Conservation (phyloP, 2,797 vertebrate species). For the Sebastes variabilis region DNA sequence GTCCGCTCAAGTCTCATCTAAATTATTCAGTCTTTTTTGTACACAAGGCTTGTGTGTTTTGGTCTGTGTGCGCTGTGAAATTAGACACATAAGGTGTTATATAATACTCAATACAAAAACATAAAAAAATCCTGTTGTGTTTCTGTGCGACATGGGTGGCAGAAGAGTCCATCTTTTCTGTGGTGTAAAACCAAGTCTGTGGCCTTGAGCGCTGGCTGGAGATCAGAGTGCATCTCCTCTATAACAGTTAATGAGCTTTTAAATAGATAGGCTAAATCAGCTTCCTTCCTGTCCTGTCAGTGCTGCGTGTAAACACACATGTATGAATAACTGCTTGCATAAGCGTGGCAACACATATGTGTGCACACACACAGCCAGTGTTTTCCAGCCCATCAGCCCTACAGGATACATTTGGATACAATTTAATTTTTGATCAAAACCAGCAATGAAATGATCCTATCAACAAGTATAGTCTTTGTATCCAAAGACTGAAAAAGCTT, state of each 20-base stretch:
- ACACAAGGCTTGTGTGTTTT: slow-evolving; percentile 26
- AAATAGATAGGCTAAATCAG: slow-evolving; percentile 44
- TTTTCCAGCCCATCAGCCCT: not conserved
- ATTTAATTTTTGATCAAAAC: too few species aligned
- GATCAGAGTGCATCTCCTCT: slow-evolving; percentile 43
- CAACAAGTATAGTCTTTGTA: too few species aligned
- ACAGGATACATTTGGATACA: too few species aligned
- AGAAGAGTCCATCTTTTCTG: slow-evolving; percentile 2
- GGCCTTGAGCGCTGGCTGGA: slow-evolving; percentile 8
- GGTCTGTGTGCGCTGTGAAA: slow-evolving; percentile 12
- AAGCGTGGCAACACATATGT: not conserved
- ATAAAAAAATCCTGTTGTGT: not conserved
- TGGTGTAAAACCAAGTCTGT: slow-evolving; percentile 5
- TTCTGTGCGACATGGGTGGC: slow-evolving; percentile 1
- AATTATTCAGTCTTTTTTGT: slow-evolving; percentile 68
- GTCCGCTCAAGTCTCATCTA: slow-evolving; percentile 42
- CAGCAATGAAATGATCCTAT: too few species aligned
- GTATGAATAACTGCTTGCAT: not conserved
- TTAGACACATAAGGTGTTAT: slow-evolving; percentile 33
- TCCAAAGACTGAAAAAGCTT: too few species aligned
- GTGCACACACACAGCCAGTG: not conserved
- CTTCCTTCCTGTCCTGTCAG: slow-evolving; percentile 42
- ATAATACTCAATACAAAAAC: slow-evolving; percentile 31
- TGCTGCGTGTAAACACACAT: not conserved
- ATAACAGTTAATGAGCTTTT: slow-evolving; percentile 54